A percentile compares a stretch with the other conserved stretches of the same genome.
phyloP scores from a whole-genome alignment of 2,113 vertebrate genomes.

The Hippocampus mohnikei region DNA sequence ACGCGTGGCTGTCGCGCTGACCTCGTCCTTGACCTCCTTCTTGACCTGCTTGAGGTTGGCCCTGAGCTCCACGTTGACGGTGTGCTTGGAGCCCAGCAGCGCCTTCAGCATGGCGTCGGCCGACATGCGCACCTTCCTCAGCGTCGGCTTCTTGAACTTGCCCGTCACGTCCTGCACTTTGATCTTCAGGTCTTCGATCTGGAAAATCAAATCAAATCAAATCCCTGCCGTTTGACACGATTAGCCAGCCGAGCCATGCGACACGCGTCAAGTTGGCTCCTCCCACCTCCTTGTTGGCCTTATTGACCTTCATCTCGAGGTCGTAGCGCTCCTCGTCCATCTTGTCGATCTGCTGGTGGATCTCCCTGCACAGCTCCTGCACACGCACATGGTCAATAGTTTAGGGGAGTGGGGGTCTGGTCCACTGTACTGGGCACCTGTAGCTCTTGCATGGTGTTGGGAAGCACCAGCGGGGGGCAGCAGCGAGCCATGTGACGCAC shows the following conservation, averaged over 20 bases:
- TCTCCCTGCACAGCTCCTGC: conserved; percentile 86
- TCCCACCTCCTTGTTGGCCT: conserved; percentile 84
- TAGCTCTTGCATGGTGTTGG: conserved; percentile 79
- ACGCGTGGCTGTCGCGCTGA: conserved; percentile 32
- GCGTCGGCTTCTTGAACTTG: conserved; percentile 93
- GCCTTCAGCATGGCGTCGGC: conserved; percentile 96
- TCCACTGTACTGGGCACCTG: conserved; percentile 69
- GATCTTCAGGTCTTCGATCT: conserved; percentile 81
- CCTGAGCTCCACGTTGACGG: conserved; percentile 95
- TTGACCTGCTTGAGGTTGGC: conserved; percentile 98
- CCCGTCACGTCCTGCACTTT: conserved; percentile 93
- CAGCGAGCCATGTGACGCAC: conserved; percentile 80
- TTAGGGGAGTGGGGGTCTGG: too few species aligned
- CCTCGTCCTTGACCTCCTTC: conserved; percentile 98
- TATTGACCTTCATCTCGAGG: conserved; percentile 83
- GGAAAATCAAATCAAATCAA: too few species aligned
- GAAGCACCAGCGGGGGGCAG: conserved; percentile 79
- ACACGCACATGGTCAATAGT: not conserved
- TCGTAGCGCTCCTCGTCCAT: conserved; percentile 93
- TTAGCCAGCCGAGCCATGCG: too few species aligned
- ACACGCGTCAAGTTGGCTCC: too few species aligned
- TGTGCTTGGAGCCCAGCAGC: conserved; percentile 96
- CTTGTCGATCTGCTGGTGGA: conserved; percentile 84
- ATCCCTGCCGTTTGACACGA: too few species aligned
- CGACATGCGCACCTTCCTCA: conserved; percentile 93